Conservation (phyloP, 1,140 invertebrate species). For the Diprion similis region DNA sequence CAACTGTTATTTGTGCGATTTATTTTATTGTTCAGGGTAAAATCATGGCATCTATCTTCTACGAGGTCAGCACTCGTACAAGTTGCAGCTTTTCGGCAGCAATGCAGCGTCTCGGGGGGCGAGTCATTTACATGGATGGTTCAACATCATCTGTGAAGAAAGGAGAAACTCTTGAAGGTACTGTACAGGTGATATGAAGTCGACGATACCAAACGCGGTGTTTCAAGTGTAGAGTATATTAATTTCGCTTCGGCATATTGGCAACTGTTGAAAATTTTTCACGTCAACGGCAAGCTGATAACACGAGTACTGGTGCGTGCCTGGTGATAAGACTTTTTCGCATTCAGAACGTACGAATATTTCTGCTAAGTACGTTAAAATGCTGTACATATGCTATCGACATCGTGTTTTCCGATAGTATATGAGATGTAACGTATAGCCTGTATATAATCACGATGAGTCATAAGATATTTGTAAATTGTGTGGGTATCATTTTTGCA, state of each 20-base stretch:
- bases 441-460: too few relatives aligned
- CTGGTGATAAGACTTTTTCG: too few relatives aligned
- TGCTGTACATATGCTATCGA: too few relatives aligned
- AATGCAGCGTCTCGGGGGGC: slow-evolving; percentile 94
- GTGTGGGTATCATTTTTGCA: too few relatives aligned
- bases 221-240: not conserved
- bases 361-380: too few relatives aligned
- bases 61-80: slow-evolving; percentile 96
- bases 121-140: slow-evolving; percentile 89
- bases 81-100: slow-evolving; percentile 95
- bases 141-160: slow-evolving; percentile 93
- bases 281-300: too few relatives aligned
- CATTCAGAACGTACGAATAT: too few relatives aligned
- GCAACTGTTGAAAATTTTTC: not conserved
- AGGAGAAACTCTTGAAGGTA: slow-evolving; percentile 92
- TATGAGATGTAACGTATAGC: too few relatives aligned
- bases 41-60: slow-evolving; percentile 96
- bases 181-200: not conserved
- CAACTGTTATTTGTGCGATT: slow-evolving; percentile 10
- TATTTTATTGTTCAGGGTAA: slow-evolving; percentile 72
- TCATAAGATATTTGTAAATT: too few relatives aligned
- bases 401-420: too few relatives aligned
- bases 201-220: not conserved
- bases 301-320: too few relatives aligned
- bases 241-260: not conserved